Percentiles rank a stretch among this genome's conserved stretches.
phyloP scores from a whole-genome alignment of 1,140 invertebrate species.

The Formica exsecta region DNA sequence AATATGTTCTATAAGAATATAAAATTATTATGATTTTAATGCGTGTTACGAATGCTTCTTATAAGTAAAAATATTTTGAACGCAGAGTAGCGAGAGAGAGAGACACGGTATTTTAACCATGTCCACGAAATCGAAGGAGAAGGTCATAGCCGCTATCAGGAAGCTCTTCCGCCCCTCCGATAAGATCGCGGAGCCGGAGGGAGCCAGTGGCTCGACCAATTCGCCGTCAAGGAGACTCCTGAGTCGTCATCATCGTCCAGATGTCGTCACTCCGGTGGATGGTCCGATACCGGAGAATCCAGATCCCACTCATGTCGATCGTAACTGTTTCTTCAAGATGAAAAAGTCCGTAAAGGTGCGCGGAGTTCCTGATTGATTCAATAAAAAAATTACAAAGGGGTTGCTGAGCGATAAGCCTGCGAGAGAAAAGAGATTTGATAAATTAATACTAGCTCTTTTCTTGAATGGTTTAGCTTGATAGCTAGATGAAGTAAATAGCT shows the following conservation, averaged over 20 bases:
- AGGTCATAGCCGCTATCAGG: constrained; percentile 91
- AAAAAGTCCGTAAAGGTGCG: constrained; percentile 78
- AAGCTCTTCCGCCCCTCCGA: constrained; percentile 91
- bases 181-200: constrained; percentile 88
- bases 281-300: constrained; percentile 87
- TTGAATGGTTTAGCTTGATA: neutral
- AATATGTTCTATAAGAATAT: neutral
- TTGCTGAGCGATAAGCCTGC: neutral
- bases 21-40: constrained; percentile 8
- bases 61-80: constrained; percentile 36
- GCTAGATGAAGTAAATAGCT: neutral
- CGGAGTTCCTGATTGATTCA: neutral
- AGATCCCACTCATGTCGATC: constrained; percentile 80
- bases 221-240: constrained; percentile 89
- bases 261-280: constrained; percentile 90
- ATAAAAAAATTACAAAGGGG: neutral
- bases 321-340: constrained; percentile 81
- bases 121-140: constrained; percentile 91
- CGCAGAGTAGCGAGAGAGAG: constrained; percentile 8
- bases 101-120: constrained; percentile 82
- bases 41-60: neutral
- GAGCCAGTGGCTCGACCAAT: constrained; percentile 83
- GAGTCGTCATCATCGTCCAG: constrained; percentile 85
- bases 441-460: neutral
- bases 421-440: neutral